Percentiles rank a stretch among this genome's conserved stretches.
These are phyloP conservation scores for Stenotaenia linearis DNA, from an alignment of 2,888 invertebrate species.

Conservation along the genomic window DNA sequence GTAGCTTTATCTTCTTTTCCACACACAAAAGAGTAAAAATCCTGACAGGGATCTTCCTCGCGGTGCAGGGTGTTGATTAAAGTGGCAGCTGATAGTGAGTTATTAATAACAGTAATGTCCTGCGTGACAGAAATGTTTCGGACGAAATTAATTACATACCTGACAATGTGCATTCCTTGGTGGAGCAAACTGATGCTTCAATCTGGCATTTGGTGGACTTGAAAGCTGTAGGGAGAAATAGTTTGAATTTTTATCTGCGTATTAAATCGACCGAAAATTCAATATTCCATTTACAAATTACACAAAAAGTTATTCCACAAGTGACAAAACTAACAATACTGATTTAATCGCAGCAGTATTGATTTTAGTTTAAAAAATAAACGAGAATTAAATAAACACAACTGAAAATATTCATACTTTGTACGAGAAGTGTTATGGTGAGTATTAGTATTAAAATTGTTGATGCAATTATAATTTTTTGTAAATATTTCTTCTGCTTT, in stretches of 20 bases:
- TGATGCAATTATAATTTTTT: neutral
- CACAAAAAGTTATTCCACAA: too few relatives aligned
- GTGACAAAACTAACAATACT: neutral
- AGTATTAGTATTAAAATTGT: neutral
- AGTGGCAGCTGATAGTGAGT: neutral
- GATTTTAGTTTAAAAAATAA: neutral
- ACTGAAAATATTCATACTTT: neutral
- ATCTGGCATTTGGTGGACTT: neutral
- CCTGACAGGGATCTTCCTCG: neutral
- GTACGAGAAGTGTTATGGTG: neutral
- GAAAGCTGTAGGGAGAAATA: neutral
- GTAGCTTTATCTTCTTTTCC: neutral
- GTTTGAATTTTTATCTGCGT: neutral
- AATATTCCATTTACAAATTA: too few relatives aligned
- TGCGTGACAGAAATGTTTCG: neutral
- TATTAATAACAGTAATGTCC: neutral
- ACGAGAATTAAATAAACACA: neutral
- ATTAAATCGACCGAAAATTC: neutral
- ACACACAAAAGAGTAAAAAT: slow-evolving; percentile 13
- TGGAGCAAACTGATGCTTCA: neutral
- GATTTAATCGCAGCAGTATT: neutral
- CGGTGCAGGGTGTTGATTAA: neutral
- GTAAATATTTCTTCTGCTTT: neutral
- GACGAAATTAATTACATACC: neutral
- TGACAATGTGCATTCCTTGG: neutral